Evolutionary conservation across 2,113 vertebrate genomes (phyloP), one percentile per base, ranked within the genome.

Genomic region (Balaeniceps rex): DNA sequence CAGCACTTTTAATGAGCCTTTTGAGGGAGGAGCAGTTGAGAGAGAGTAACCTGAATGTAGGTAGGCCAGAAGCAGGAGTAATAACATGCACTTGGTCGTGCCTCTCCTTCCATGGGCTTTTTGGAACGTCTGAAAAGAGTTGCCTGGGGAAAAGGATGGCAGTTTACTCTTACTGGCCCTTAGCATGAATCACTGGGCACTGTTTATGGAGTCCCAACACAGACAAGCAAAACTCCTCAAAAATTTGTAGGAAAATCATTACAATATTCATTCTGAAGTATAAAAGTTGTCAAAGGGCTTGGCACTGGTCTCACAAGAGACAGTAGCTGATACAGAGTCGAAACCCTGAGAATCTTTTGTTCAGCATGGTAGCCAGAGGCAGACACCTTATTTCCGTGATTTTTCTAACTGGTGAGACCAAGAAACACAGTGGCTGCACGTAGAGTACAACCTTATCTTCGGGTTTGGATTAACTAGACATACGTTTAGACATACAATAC

Each of bases 291-390:
- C 24, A 63, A 34, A 84, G 8, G 18, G 47, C 3, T 9, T 76
- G 13, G 5, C 21, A 25, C 12, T 13, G 28, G 14, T 69, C 57
- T 88, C 36, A 46, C 24, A 23, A 78, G 29, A 7, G 3, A 42
- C 0, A 51, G 2, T 0, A 47, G 25, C 3, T 42, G 9, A 42
- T 36, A 17, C 0, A 26, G 11, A 58, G 6, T 77, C 33, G 76
- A 95, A 88, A 14, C 23, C 36, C 14, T 19, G 14, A 65, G 26
- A 72, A 57, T 24, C 11, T 66, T 60, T 60, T 86, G 5, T 66
- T 87, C 40, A 64, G 12, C 29, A n/a, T 14, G 15, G 26, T 38
- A 26, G 4, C 10, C 63, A 87, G 23, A 79, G 12, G 6, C 28
- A 70, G 26, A 29, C 5, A 42, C 5, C 9, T 28, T 38, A 64